Evolutionary conservation across 2,113 vertebrate genomes (phyloP).

Genomic region (Noctilio leporinus): DNA sequence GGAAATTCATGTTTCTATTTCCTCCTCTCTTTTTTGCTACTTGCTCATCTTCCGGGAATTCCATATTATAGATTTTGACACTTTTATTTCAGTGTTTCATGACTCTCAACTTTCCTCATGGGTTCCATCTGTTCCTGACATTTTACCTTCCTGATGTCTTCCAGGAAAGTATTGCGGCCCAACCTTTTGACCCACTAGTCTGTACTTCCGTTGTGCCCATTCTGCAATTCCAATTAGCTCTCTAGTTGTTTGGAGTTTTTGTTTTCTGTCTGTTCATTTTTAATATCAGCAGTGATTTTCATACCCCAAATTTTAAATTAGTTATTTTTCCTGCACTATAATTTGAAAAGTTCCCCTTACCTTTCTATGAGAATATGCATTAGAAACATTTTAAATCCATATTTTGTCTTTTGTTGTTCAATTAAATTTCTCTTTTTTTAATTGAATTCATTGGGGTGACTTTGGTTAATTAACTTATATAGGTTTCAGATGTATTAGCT

Average conservation of each 20-base stretch:
- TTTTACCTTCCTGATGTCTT: not conserved
- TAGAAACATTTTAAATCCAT: not conserved
- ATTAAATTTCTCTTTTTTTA: too few species aligned
- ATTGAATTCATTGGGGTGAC: too few species aligned
- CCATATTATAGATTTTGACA: not conserved
- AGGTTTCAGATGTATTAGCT: not conserved
- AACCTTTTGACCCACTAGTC: not conserved
- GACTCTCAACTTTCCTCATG: not conserved
- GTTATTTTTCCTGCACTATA: not conserved
- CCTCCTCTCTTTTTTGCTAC: not conserved
- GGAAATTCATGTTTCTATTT: not conserved
- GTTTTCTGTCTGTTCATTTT: not conserved
- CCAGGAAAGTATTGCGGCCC: not conserved
- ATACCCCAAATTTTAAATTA: not conserved
- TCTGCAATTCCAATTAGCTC: not conserved
- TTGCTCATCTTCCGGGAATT: not conserved
- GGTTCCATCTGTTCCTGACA: not conserved
- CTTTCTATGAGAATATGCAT: not conserved
- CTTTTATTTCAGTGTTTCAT: not conserved
- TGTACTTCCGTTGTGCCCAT: not conserved
- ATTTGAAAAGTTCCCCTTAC: not conserved
- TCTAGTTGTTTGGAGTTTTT: not conserved
- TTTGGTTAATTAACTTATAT: too few species aligned
- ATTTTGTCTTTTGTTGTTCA: not conserved
- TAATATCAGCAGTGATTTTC: not conserved